Evolutionary conservation across 2,113 vertebrate genomes (phyloP).

Genomic region (Trematomus loennbergii): DNA sequence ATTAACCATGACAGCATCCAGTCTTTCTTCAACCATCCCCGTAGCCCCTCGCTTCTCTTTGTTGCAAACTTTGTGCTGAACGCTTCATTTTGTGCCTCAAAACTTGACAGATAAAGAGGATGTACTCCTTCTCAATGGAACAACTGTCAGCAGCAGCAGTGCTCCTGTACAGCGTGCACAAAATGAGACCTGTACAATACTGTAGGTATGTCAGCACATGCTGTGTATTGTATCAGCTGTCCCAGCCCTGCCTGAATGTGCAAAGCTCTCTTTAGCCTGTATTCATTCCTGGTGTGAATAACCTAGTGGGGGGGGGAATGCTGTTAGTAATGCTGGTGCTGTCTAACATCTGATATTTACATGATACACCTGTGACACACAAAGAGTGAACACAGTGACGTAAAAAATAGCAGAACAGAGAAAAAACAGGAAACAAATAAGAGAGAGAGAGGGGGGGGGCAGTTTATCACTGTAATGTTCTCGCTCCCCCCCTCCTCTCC

Average conservation of each 20-base stretch:
- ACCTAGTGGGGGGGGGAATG: background rate
- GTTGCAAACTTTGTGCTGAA: conserved; percentile 30
- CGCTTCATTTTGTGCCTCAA: conserved; percentile 5
- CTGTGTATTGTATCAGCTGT: conserved; percentile 20
- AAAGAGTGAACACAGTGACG: background rate
- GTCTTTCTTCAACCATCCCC: background rate
- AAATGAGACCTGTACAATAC: conserved; percentile 9
- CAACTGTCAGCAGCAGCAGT: conserved; percentile 13
- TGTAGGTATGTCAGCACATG: conserved; percentile 9
- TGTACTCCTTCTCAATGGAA: conserved; percentile 8
- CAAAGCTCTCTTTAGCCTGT: conserved; percentile 38
- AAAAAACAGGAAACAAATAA: background rate
- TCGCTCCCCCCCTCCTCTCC: background rate
- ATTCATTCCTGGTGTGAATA: conserved; percentile 29
- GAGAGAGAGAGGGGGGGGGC: background rate
- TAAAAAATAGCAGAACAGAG: background rate
- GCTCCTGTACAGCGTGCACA: conserved; percentile 8
- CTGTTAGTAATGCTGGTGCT: conserved; percentile 28
- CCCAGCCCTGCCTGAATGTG: conserved; percentile 20
- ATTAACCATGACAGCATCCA: conserved; percentile 13
- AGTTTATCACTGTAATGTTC: conserved; percentile 20
- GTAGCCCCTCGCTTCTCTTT: background rate
- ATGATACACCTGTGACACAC: conserved; percentile 41
- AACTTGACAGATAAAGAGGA: conserved; percentile 15
- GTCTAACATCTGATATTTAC: conserved; percentile 41